Percentiles rank a stretch among this genome's conserved stretches.
Conservation (phyloP, 2,113 vertebrate species). For the Sphaerodactylus townsendi region DNA sequence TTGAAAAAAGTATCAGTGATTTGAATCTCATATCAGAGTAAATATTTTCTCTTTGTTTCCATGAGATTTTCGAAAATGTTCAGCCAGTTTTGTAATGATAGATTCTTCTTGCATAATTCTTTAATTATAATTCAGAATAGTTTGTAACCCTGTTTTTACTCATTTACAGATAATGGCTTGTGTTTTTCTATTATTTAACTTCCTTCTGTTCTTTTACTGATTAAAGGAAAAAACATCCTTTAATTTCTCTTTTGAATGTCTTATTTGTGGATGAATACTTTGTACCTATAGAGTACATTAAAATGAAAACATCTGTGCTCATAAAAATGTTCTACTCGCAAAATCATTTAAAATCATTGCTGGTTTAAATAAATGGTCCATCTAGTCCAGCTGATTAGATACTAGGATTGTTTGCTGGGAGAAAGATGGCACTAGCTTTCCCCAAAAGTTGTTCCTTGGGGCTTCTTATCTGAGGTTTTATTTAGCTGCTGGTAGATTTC, state of each 20-base stretch:
- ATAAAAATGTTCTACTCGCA: neutral
- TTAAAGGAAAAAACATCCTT: neutral
- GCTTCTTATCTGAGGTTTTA: no score
- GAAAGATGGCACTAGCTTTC: no score
- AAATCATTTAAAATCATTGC: no score
- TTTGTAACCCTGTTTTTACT: neutral
- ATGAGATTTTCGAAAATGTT: neutral
- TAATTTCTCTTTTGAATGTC: neutral
- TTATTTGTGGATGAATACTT: neutral
- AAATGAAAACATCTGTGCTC: neutral
- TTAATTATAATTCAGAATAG: neutral
- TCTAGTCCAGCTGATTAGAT: no score
- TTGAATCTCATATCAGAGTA: constrained; percentile 39
- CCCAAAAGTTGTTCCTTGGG: no score
- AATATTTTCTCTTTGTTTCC: constrained; percentile 14
- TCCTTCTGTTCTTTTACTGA: neutral
- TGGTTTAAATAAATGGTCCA: no score
- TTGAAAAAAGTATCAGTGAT: constrained; percentile 13
- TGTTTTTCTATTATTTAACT: neutral
- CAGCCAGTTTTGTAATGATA: neutral
- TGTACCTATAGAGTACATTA: neutral
- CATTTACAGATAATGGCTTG: neutral
- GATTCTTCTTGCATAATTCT: neutral
- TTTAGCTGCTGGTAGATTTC: no score
- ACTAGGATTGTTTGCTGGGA: no score